Base-by-base conservation (phyloP, 2,113 vertebrate species). In the Urocolius indicus region DNA sequence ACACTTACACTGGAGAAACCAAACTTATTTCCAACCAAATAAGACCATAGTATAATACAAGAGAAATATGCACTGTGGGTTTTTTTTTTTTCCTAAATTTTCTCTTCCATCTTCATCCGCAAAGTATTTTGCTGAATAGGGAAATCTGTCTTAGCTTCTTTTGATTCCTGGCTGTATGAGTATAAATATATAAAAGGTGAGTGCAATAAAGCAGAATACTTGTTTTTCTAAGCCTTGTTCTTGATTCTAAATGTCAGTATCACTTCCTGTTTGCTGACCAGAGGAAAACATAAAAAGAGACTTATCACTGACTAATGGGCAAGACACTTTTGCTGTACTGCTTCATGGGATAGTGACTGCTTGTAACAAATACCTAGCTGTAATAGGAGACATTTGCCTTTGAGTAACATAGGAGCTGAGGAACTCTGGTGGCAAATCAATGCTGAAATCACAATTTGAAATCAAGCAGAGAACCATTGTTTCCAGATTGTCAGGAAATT, bases 11-110 rank as follows among this genome's bases (percentile, higher is more conserved):
- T 45, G 21, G 20, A 78, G 67, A 59, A 86, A 88, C 5, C n/a
- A 62, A 89, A 15, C 5, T 62, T 69, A 23, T 57, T 77, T 63
- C 26, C 16, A 27, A 17, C 10, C 58, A 45, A 84, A 54, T 30
- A 45, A 74, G n/a, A 46, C 13, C 0, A 0, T 57, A 30, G 38
- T 65, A 38, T 4, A 74, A 27, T 11, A 80, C 9, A 59, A 80
- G 5, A 72, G 49, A 82, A 65, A 66, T 43, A 52, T 5, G 17
- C 18, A 63, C 38, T 10, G 30, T 15, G 10, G 38, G 38, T 9
- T 5, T 10, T 63, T 9, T 5, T 10, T 63, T 36, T 6, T 1
- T 11, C 22, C 22, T 7, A 13, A 19, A 26, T 69, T 90, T 94
- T 72, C 7, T 77, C 45, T 75, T 82, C 45, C 17, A 8, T 59